phyloP scores from a whole-genome alignment of 2,113 vertebrate species.

The Catharus bicknelli region DNA sequence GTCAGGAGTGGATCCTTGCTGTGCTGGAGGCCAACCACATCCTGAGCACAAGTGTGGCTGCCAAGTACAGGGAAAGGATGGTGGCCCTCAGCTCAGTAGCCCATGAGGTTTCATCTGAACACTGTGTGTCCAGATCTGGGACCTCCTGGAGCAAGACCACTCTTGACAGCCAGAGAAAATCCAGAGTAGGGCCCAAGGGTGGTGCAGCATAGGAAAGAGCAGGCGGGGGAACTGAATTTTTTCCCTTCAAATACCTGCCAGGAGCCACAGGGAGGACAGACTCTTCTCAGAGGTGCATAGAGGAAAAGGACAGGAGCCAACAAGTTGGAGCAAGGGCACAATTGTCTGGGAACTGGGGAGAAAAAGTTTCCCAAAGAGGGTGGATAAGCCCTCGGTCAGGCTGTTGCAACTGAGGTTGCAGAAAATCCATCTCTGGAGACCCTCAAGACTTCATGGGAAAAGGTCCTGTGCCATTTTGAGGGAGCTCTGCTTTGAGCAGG shows the following conservation, averaged over 20 bases:
- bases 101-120: not conserved
- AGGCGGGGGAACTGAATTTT: not conserved
- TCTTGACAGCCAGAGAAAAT: not conserved
- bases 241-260: not conserved
- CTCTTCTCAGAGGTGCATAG: not conserved
- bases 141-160: not conserved
- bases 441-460: too few species aligned
- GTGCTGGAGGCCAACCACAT: rapidly evolving
- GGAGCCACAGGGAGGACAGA: not conserved
- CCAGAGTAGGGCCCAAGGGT: not conserved
- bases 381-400: not conserved
- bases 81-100: not conserved
- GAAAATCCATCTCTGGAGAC: not conserved
- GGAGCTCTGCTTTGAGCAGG: not conserved
- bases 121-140: rapidly evolving
- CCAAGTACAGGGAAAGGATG: not conserved
- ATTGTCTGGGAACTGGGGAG: not conserved
- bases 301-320: not conserved
- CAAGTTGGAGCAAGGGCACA: not conserved
- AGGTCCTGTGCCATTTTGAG: not conserved
- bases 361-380: not conserved
- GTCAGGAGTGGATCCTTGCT: rapidly evolving
- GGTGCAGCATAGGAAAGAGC: not conserved
- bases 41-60: not conserved
- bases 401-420: not conserved